These are phyloP conservation scores for Glyptemys insculpta DNA, from an alignment of 2,797 vertebrate genomes.

Conservation along the genomic window DNA sequence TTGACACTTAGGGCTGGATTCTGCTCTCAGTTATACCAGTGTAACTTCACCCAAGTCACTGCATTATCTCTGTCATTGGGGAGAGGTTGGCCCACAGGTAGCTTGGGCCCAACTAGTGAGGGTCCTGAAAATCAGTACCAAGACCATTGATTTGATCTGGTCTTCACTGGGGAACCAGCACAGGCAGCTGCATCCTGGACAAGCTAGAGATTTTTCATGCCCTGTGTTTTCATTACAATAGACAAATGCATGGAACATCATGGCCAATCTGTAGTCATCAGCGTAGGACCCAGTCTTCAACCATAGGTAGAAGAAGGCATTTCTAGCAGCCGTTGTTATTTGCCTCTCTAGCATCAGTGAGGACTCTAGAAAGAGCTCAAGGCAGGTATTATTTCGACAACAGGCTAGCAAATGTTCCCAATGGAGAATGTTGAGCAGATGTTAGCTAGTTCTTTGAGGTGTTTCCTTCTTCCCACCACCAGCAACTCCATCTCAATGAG, in stretches of 20 bases:
- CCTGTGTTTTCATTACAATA: background rate
- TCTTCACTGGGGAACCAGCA: background rate
- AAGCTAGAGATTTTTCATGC: too few relatives aligned
- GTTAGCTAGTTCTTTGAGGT: background rate
- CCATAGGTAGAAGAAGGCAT: background rate
- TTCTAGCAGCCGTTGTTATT: background rate
- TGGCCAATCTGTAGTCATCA: background rate
- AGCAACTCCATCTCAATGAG: background rate
- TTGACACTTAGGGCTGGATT: background rate
- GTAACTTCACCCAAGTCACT: background rate
- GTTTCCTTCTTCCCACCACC: background rate
- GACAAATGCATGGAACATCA: background rate
- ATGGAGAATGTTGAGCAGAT: background rate
- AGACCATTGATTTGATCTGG: fast-evolving
- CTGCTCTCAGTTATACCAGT: background rate
- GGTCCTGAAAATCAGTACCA: background rate
- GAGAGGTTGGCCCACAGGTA: background rate
- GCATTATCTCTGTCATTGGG: background rate
- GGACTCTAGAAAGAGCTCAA: background rate
- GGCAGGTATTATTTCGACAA: background rate
- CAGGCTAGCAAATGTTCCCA: background rate
- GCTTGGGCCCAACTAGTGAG: background rate
- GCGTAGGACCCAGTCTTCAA: background rate
- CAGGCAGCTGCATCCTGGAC: too few relatives aligned
- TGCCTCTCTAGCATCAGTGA: background rate